These are phyloP conservation scores for Callimorpha dominula DNA, from an alignment of 2,888 invertebrate species.

Conservation along the genomic window DNA sequence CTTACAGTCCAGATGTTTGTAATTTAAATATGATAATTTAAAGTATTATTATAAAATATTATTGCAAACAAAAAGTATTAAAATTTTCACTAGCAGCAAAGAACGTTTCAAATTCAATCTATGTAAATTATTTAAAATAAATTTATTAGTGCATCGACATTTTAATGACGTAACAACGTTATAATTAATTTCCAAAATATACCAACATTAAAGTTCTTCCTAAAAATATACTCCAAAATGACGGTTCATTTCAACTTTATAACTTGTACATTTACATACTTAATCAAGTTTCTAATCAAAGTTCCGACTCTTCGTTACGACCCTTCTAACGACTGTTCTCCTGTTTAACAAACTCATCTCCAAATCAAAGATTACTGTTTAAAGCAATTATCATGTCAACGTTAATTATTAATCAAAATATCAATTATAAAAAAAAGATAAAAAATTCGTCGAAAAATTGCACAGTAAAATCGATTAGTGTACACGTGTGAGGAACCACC, in stretches of 20 bases:
- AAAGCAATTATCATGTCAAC: conserved; percentile 3
- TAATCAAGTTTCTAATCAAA: conserved; percentile 42
- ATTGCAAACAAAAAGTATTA: too few relatives aligned
- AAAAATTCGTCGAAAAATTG: neutral
- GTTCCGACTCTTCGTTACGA: conserved; percentile 37
- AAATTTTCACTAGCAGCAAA: too few relatives aligned
- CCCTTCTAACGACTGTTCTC: conserved; percentile 34
- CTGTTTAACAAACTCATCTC: conserved; percentile 31
- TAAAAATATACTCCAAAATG: neutral
- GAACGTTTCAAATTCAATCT: too few relatives aligned
- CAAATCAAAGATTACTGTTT: conserved; percentile 13
- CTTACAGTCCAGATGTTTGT: too few relatives aligned
- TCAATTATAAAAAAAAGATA: neutral
- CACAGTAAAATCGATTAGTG: neutral
- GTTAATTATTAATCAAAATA: conserved; percentile 4
- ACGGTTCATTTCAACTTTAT: conserved; percentile 4
- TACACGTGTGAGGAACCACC: neutral
- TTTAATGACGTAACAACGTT: too few relatives aligned
- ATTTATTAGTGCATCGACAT: too few relatives aligned
- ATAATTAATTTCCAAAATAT: neutral
- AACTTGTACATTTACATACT: conserved; percentile 51
- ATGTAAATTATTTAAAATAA: too few relatives aligned
- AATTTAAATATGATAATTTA: too few relatives aligned
- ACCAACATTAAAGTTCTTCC: neutral
- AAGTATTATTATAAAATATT: too few relatives aligned